phyloP scores from a whole-genome alignment of 2,888 invertebrate genomes.

The Oxycera nigricornis region DNA sequence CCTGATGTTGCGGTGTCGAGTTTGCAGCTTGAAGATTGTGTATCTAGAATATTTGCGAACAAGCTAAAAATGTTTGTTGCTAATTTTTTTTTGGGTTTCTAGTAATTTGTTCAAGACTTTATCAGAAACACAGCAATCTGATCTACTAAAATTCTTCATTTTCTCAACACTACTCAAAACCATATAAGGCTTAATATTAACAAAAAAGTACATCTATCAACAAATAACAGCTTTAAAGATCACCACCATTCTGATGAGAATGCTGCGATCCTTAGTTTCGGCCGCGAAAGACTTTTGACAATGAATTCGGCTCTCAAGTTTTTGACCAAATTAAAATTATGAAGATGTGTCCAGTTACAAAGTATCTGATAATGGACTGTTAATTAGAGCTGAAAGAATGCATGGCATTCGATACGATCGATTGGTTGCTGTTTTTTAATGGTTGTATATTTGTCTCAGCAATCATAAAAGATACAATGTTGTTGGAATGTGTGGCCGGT shows the following conservation, averaged over 20 bases:
- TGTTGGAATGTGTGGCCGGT: no score
- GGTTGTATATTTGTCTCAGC: background rate
- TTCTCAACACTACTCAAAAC: no score
- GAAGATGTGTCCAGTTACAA: slow-evolving; percentile 27
- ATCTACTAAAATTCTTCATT: no score
- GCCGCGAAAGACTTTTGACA: background rate
- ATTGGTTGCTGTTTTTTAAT: background rate
- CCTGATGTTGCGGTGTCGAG: background rate
- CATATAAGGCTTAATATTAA: no score
- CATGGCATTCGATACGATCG: slow-evolving; percentile 21
- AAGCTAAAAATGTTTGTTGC: background rate
- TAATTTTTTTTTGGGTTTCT: background rate
- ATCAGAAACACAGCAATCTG: background rate
- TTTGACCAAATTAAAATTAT: no score
- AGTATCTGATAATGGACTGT: slow-evolving; percentile 38
- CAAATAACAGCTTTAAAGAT: no score
- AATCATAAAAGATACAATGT: background rate
- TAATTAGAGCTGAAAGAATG: slow-evolving; percentile 34
- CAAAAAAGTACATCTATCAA: no score
- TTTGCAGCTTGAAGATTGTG: background rate
- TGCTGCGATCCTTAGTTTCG: no score
- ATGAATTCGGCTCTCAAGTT: background rate
- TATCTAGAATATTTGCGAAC: background rate
- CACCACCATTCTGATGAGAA: no score
- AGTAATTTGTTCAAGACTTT: background rate